Evolutionary conservation across 2,797 vertebrate species (phyloP), one percentile per base, ranked within the genome.

Genomic region (Enteromius treurensis): DNA sequence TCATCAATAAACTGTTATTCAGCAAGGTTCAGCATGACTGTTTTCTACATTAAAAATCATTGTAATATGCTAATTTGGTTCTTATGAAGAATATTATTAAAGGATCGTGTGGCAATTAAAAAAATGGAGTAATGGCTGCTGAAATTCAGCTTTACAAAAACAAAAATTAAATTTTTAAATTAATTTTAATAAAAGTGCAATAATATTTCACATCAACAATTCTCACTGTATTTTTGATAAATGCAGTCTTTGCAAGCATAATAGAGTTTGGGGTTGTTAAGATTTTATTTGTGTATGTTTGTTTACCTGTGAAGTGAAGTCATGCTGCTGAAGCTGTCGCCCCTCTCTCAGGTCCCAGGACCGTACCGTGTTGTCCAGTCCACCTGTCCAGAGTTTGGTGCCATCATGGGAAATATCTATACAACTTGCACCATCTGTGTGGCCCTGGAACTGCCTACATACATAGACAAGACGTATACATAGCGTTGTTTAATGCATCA

Each of bases 371-470:
- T 99, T 99, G 92, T 99, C 98, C 68, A 99, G 92, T 0, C 98
- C 98, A 1, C 98, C 98, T 0, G 98, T 99, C 98, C 98, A 99
- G 89, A 99, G 89, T 87, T 99, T 99, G 76, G 98, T 99, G 68
- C 98, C 98, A 0, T 99, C 98, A 0, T 99, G 97, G 1, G 98
- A 99, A 89, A 99, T 99, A 73, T 99, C 98, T 71, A 99, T 99
- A 84, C 98, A 99, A 94, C 98, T 99, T 88, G 98, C 97, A 4
- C 97, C 97, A 0, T 99, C 97, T 0, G 97, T 99, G 95, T 98
- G 97, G 53, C 97, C 97, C 88, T 99, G 97, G 93, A 99, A 99
- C 91, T 99, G 97, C 94, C 97, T 99, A 70, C 0, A 83, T 23
- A 49, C 14, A 62, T 4, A 67, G 2, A 65, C n/a, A 71, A 34